These are phyloP conservation scores for Ciconia nigra DNA, from an alignment of 2,797 vertebrate species.

Conservation along the genomic window DNA sequence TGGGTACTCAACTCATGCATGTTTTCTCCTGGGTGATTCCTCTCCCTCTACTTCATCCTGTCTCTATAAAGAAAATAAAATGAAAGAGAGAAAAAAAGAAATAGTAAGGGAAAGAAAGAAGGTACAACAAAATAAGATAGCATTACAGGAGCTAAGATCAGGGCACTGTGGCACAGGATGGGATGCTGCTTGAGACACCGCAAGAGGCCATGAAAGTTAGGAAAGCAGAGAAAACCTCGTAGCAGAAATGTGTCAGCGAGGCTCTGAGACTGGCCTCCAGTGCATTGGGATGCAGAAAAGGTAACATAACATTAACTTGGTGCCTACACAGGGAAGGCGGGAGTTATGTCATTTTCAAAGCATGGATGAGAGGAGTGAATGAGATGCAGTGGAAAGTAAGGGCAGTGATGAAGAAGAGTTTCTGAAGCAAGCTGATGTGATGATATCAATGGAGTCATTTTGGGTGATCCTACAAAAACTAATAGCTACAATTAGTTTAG, in stretches of 20 bases:
- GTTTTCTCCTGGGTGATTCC: background rate
- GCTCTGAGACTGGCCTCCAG: background rate
- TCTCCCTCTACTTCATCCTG: background rate
- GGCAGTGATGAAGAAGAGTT: background rate
- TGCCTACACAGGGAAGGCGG: background rate
- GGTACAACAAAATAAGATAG: background rate
- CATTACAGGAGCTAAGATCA: background rate
- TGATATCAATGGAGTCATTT: background rate
- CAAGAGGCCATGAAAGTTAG: background rate
- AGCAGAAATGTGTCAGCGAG: background rate
- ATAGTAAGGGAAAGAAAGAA: background rate
- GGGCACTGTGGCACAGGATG: fast-evolving
- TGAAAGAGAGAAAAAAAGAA: fast-evolving
- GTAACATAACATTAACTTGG: background rate
- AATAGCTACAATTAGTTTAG: background rate
- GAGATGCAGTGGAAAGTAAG: background rate
- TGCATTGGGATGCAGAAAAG: background rate
- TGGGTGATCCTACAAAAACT: background rate
- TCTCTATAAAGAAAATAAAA: background rate
- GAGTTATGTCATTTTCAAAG: background rate
- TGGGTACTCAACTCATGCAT: background rate
- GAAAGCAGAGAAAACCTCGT: background rate
- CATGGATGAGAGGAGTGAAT: background rate
- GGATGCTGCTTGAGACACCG: background rate
- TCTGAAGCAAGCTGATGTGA: background rate